Evolutionary conservation across 2,888 invertebrate genomes (phyloP), one percentile per base, ranked within the genome.

Genomic region (Exephanes ischioxanthus): DNA sequence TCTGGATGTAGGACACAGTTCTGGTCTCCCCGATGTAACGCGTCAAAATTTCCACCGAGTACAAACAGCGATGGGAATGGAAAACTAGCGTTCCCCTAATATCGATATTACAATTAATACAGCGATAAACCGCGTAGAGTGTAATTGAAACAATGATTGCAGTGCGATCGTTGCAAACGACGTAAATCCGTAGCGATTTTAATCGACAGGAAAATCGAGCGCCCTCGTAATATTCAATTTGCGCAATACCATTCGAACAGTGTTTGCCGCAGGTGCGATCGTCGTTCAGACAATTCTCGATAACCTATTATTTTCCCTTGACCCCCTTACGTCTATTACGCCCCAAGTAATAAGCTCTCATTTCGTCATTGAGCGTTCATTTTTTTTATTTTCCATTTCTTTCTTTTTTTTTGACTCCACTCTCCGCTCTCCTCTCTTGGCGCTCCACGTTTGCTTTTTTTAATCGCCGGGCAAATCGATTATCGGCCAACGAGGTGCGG

Each of bases 391-490:
- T 55, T 70, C 71, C 19, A 66, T 76, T 26, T 3, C 45, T 37
- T 22, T 67, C 11, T 41, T n/a, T 78, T 68, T 51, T 81, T 72
- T 19, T 81, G 51, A 41, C 22, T 19, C 51, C 58, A 19, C 37
- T 51, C 61, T 66, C 63, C 53, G 61, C 71, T 75, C 37, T 58
- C 58, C 66, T 66, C 72, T 33, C n/a, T 67, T 11, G 41, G 75
- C 86, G 53, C 61, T 80, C 68, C 87, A 88, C 89, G 89, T 88
- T 87, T 89, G 87, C 89, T 89, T 58, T 63, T 92, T 87, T 92
- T 91, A 83, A 82, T 90, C 90, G 91, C 89, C 89, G 89, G 89
- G 88, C 90, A 88, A 48, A 88, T 89, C 91, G 90, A 92, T 92
- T 92, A 92, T 91, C 91, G 91, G 89, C 89, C 89, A 91, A 88